A percentile compares a stretch with the other conserved stretches of the same genome.
phyloP scores from a whole-genome alignment of 1,140 invertebrate genomes.

The Heliconius hewitsoni region DNA sequence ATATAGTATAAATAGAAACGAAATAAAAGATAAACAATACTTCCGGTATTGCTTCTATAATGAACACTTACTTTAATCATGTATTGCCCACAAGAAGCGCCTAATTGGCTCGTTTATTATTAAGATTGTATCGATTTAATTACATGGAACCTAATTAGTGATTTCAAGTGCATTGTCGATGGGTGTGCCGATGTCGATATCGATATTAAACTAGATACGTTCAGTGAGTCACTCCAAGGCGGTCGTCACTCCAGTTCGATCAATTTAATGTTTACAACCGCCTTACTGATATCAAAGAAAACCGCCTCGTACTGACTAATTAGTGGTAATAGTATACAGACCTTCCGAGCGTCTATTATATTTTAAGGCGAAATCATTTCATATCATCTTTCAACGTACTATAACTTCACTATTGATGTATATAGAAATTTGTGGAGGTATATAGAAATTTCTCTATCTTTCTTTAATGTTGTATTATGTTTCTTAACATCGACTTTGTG shows the following conservation, averaged over 20 bases:
- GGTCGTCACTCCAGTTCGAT: constrained; percentile 61
- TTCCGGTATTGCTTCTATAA: constrained; percentile 27
- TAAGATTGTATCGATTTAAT: constrained; percentile 43
- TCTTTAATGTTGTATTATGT: neutral
- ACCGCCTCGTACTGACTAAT: constrained; percentile 63
- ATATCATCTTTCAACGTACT: constrained; percentile 30
- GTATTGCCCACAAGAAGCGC: constrained; percentile 20
- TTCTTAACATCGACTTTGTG: neutral
- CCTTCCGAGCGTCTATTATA: constrained; percentile 47
- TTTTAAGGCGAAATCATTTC: constrained; percentile 45
- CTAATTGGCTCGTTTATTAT: constrained; percentile 46
- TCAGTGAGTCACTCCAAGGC: constrained; percentile 39
- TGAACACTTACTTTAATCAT: constrained; percentile 29
- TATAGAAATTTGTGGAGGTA: no score
- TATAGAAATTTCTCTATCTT: neutral
- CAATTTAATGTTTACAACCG: constrained; percentile 72
- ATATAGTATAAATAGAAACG: neutral
- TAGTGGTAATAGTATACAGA: constrained; percentile 67
- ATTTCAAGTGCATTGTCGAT: constrained; percentile 34
- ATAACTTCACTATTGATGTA: neutral
- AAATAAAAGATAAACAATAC: constrained; percentile 22
- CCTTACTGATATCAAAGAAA: constrained; percentile 65
- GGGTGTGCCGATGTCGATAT: neutral
- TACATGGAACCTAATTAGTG: constrained; percentile 33
- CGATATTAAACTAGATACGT: constrained; percentile 22